phyloP scores from a whole-genome alignment of 2,113 vertebrate species.

The Seriola rivoliana region DNA sequence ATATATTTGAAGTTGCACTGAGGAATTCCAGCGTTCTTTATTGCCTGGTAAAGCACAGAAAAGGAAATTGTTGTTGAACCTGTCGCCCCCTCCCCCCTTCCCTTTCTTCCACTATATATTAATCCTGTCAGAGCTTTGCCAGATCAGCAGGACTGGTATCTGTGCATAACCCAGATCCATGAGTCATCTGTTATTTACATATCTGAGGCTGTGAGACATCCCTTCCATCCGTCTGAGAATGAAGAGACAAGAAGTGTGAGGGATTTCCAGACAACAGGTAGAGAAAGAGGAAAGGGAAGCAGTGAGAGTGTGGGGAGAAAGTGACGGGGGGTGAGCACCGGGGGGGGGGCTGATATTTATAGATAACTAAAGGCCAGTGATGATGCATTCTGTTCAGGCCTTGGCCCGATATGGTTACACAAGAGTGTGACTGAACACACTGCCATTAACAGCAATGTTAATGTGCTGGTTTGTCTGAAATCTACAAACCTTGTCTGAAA shows the following conservation, averaged over 20 bases:
- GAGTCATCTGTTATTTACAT: conserved; percentile 59
- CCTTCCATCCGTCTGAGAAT: neutral
- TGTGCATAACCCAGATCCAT: conserved; percentile 30
- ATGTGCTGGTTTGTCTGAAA: neutral
- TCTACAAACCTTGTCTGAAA: neutral
- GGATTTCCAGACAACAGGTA: conserved; percentile 20
- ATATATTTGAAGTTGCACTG: neutral
- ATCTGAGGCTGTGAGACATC: conserved; percentile 30
- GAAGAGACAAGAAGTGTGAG: conserved; percentile 9
- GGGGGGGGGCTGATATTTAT: conserved; percentile 71
- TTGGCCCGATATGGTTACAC: conserved; percentile 54
- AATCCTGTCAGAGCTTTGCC: conserved; percentile 41
- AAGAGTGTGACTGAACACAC: conserved; percentile 2
- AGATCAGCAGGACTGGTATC: conserved; percentile 31
- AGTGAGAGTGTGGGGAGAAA: conserved; percentile 35
- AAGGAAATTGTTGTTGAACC: neutral
- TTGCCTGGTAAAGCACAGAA: neutral
- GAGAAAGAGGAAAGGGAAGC: neutral
- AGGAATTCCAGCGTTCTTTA: no score
- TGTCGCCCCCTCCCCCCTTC: no score
- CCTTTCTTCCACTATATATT: neutral
- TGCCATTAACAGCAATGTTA: conserved; percentile 4
- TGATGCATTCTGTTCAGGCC: conserved; percentile 52
- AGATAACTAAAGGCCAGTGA: conserved; percentile 79
- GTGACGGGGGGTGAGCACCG: neutral